A percentile compares a stretch with the other conserved stretches of the same genome.
phyloP scores from a whole-genome alignment of 2,888 invertebrate genomes.

The Myathropa florea region DNA sequence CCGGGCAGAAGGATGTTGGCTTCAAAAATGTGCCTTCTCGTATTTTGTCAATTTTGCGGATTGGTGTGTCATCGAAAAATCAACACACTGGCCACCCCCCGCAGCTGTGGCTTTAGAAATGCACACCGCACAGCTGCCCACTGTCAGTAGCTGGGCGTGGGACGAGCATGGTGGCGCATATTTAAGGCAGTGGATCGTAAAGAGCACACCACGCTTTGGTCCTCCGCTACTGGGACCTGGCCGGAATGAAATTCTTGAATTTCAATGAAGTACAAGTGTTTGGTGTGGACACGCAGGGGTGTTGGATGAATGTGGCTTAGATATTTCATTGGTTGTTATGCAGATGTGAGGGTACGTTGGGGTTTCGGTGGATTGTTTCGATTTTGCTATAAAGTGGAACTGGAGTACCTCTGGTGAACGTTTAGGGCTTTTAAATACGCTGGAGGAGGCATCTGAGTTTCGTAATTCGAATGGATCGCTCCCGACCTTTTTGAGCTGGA shows the following conservation, averaged over 20 bases:
- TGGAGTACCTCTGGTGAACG: neutral
- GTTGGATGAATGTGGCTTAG: neutral
- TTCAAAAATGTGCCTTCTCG: constrained; percentile 40
- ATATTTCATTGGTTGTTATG: constrained; percentile 21
- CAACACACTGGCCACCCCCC: constrained; percentile 13
- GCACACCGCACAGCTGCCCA: neutral
- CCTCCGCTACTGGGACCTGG: neutral
- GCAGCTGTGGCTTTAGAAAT: neutral
- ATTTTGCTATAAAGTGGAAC: constrained; percentile 1
- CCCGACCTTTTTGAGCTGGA: neutral
- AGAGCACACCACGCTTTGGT: constrained; percentile 11
- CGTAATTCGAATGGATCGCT: neutral
- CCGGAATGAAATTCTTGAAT: constrained; percentile 27
- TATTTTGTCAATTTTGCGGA: constrained; percentile 58
- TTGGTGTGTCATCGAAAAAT: constrained; percentile 48
- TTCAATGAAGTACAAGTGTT: constrained; percentile 36
- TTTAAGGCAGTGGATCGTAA: constrained; percentile 27
- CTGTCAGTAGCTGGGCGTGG: neutral
- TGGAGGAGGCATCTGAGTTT: neutral
- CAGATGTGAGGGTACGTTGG: constrained; percentile 7
- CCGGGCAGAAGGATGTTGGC: constrained; percentile 12
- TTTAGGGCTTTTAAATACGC: neutral
- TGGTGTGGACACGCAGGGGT: neutral
- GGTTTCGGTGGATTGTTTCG: constrained; percentile 22
- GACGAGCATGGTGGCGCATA: neutral